Conservation (phyloP, 2,797 vertebrate species). For the Tachyglossus aculeatus region DNA sequence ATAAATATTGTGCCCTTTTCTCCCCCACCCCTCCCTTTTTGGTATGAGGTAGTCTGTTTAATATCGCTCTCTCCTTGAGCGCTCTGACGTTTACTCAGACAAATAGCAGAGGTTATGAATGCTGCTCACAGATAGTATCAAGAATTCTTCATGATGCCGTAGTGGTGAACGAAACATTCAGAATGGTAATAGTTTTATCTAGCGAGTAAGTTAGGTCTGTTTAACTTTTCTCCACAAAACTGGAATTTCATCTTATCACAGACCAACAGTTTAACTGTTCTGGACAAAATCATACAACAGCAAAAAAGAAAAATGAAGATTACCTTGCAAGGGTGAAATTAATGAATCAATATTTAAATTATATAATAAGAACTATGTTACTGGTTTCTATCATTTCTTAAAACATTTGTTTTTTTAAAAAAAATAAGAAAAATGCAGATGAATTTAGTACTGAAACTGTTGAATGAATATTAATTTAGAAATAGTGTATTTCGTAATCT, state of each 20-base stretch:
- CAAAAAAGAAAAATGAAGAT: conserved; percentile 70
- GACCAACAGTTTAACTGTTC: conserved; percentile 74
- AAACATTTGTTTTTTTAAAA: conserved; percentile 13
- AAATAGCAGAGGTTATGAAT: conserved; percentile 82
- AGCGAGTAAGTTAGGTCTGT: conserved; percentile 76
- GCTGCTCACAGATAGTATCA: conserved; percentile 79
- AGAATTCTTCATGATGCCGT: conserved; percentile 78
- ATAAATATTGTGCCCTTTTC: conserved; percentile 78
- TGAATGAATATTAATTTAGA: conserved; percentile 17
- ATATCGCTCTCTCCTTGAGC: conserved; percentile 81
- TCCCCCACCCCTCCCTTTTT: conserved; percentile 71
- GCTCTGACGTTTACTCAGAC: conserved; percentile 80
- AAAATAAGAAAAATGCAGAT: conserved; percentile 1
- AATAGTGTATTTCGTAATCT: background rate
- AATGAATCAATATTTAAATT: conserved; percentile 57
- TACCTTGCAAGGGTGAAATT: conserved; percentile 60
- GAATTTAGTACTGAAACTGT: conserved; percentile 24
- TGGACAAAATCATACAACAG: conserved; percentile 79
- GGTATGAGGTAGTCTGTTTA: conserved; percentile 80
- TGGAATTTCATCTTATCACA: conserved; percentile 78
- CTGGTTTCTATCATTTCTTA: conserved; percentile 15
- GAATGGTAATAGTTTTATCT: conserved; percentile 76
- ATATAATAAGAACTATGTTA: conserved; percentile 40
- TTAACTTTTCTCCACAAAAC: conserved; percentile 78
- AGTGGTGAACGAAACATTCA: conserved; percentile 70